Evolutionary conservation across 2,797 vertebrate genomes (phyloP).

Genomic region (Neosilurus mollespiculum): DNA sequence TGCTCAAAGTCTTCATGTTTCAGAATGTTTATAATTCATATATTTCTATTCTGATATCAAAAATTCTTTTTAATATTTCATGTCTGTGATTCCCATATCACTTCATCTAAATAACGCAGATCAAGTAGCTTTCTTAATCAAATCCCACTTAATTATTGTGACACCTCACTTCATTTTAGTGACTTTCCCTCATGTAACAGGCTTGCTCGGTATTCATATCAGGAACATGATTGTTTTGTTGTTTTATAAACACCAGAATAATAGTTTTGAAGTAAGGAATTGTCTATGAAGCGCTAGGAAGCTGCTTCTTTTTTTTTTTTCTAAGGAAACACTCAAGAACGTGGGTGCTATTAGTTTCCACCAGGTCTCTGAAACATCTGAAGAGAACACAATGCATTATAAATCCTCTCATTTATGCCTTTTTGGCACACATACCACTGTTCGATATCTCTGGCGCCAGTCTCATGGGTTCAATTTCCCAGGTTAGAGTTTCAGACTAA

Average conservation of each 20-base stretch:
- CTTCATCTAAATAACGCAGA: background rate
- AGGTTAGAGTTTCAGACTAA: slow-evolving; percentile 71
- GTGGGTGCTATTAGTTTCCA: slow-evolving; percentile 33
- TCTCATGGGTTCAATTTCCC: slow-evolving; percentile 73
- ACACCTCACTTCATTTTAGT: background rate
- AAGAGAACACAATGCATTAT: slow-evolving; percentile 62
- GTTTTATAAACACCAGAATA: slow-evolving; percentile 1
- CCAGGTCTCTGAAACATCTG: slow-evolving; percentile 63
- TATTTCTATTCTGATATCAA: background rate
- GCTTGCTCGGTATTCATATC: background rate
- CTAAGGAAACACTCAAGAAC: slow-evolving; percentile 20
- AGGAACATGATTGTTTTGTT: background rate
- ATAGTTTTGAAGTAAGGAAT: slow-evolving; percentile 7
- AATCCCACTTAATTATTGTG: background rate
- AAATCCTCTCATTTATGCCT: slow-evolving; percentile 62
- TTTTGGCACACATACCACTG: slow-evolving; percentile 41
- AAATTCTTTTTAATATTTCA: background rate
- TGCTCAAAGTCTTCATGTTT: background rate
- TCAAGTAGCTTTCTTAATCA: background rate
- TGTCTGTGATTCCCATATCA: background rate
- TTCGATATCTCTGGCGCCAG: slow-evolving; percentile 54
- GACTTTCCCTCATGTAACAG: background rate
- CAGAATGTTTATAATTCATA: background rate
- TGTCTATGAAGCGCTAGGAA: background rate
- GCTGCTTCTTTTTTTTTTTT: slow-evolving; percentile 1